Conservation (phyloP, 2,888 invertebrate species). For the Andrena minutula region DNA sequence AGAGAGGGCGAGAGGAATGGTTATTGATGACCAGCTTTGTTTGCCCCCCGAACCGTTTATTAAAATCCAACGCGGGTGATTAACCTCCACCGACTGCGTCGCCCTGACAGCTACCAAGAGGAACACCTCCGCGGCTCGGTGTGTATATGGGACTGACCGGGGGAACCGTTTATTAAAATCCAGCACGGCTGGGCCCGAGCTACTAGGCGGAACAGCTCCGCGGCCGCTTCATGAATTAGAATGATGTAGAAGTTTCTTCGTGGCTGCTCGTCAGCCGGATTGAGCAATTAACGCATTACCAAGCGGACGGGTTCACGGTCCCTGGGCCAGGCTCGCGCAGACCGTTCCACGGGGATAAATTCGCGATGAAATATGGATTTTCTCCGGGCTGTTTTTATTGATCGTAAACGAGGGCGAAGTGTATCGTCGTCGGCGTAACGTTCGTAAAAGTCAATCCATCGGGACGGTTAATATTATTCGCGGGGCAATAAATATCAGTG, state of each 20-base stretch:
- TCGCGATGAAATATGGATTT: constrained; percentile 20
- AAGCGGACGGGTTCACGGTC: neutral
- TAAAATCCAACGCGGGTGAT: constrained; percentile 82
- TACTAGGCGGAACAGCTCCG: constrained; percentile 69
- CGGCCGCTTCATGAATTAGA: constrained; percentile 63
- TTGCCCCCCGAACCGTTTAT: constrained; percentile 83
- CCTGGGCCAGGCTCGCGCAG: neutral
- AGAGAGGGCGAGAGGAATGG: constrained; percentile 63
- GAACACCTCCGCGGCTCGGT: constrained; percentile 67
- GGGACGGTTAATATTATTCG: constrained; percentile 14
- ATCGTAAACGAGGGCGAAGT: constrained; percentile 20
- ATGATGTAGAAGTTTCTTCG: constrained; percentile 57
- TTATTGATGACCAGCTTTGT: constrained; percentile 84
- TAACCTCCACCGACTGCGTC: constrained; percentile 77
- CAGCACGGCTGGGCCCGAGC: constrained; percentile 59
- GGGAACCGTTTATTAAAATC: constrained; percentile 75
- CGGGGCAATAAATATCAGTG: constrained; percentile 23
- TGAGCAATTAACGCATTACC: constrained; percentile 57
- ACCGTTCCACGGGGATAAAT: constrained; percentile 11
- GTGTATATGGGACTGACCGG: constrained; percentile 56
- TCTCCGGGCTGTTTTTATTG: constrained; percentile 9
- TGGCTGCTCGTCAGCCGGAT: constrained; percentile 14
- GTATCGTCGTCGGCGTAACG: neutral
- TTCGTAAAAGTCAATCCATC: constrained; percentile 30
- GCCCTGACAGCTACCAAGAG: constrained; percentile 74